Conservation (phyloP, 2,888 invertebrate species). For the Drosophila paranaensis region DNA sequence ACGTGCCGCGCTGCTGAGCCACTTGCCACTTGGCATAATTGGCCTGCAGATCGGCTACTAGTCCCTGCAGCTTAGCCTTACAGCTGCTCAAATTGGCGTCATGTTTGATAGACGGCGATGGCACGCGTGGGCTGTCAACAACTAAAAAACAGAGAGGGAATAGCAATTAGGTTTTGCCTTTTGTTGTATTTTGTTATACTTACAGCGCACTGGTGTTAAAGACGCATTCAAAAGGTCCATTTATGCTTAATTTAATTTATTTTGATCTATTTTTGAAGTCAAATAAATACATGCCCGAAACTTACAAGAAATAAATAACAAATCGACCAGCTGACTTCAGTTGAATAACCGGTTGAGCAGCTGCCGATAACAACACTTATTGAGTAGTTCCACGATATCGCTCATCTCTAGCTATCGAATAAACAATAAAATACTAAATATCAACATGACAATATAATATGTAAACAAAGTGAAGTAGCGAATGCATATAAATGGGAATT, state of each 20-base stretch:
- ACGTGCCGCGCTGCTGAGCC: constrained; percentile 80
- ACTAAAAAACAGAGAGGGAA: background rate
- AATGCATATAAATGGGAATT: no score
- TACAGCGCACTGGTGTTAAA: constrained; percentile 79
- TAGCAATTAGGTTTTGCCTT: background rate
- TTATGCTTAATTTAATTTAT: background rate
- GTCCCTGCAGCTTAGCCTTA: constrained; percentile 69
- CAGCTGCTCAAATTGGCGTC: constrained; percentile 65
- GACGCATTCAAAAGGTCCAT: constrained; percentile 37
- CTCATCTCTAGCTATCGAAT: background rate
- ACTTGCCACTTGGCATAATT: constrained; percentile 82
- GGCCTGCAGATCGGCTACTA: constrained; percentile 67
- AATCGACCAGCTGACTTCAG: constrained; percentile 10
- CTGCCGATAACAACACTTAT: background rate
- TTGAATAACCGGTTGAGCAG: background rate
- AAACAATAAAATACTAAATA: background rate
- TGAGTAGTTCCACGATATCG: background rate
- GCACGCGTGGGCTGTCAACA: constrained; percentile 63
- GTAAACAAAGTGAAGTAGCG: no score
- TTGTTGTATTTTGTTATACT: constrained; percentile 31
- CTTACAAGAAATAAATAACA: constrained; percentile 8
- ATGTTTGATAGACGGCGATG: constrained; percentile 37
- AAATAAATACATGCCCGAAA: constrained; percentile 4
- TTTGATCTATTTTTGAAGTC: background rate
- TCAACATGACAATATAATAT: background rate